These are phyloP conservation scores for Melanotaenia boesemani DNA, from an alignment of 2,797 vertebrate genomes.

Conservation along the genomic window DNA sequence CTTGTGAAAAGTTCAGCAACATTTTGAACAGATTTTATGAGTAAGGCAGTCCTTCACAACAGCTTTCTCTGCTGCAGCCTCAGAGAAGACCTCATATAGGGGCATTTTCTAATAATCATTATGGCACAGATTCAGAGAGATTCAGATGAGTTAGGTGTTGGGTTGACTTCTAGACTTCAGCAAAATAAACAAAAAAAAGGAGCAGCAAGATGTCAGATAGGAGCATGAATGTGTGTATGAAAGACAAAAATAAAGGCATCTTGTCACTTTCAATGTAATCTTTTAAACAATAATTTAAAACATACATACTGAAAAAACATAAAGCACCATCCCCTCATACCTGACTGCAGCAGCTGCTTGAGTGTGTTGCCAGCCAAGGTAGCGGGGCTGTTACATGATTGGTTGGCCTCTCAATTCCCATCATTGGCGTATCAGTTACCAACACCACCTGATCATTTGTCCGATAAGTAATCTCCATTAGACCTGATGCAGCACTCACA, in stretches of 20 bases:
- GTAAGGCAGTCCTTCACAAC: too few species aligned
- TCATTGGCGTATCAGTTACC: neutral
- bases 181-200: neutral
- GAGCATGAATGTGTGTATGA: neutral
- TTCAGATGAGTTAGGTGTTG: neutral
- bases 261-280: neutral
- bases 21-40: too few species aligned
- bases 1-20: too few species aligned
- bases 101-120: neutral
- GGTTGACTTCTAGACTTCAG: neutral
- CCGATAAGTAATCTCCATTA: neutral
- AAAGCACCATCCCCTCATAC: too few species aligned
- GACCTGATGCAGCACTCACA: neutral
- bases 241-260: neutral
- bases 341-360: too few species aligned
- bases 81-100: neutral
- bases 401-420: neutral
- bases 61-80: neutral
- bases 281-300: too few species aligned
- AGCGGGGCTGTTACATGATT: too few species aligned
- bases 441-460: neutral
- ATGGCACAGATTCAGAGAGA: neutral
- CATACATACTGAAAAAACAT: too few species aligned
- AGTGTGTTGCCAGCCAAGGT: too few species aligned
- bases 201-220: neutral